These are phyloP conservation scores for Polia nebulosa DNA, from an alignment of 2,888 invertebrate genomes.

Conservation along the genomic window DNA sequence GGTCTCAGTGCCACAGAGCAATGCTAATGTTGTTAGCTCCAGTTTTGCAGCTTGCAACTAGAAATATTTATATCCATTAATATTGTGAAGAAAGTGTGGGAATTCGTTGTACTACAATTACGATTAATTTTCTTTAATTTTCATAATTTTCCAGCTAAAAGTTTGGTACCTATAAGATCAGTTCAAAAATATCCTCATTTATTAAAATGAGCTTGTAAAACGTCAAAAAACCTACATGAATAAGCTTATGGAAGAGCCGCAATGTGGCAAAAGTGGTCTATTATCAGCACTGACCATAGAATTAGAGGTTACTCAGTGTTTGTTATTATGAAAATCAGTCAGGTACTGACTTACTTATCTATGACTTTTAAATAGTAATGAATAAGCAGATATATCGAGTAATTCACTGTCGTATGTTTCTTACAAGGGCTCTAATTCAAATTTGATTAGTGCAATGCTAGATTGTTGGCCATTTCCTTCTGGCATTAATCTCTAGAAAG, in stretches of 20 bases:
- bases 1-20: slow-evolving; percentile 67
- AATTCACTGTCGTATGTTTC: not conserved
- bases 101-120: slow-evolving; percentile 14
- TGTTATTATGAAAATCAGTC: not conserved
- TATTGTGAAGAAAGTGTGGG: slow-evolving; percentile 37
- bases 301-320: too few species aligned
- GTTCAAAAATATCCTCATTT: not conserved
- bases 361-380: not conserved
- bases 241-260: not conserved
- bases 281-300: not conserved
- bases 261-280: not conserved
- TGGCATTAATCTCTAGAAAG: slow-evolving; percentile 40
- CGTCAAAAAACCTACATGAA: too few species aligned
- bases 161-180: not conserved
- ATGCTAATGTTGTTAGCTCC: slow-evolving; percentile 66
- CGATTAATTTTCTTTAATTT: slow-evolving; percentile 1
- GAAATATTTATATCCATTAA: slow-evolving; percentile 36
- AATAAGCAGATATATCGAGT: not conserved
- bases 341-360: not conserved
- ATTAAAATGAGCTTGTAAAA: not conserved
- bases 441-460: slow-evolving; percentile 17
- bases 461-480: slow-evolving; percentile 25
- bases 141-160: not conserved
- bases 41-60: slow-evolving; percentile 60
- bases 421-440: not conserved